Percentiles rank a stretch among this genome's conserved stretches.
phyloP scores from a whole-genome alignment of 1,140 invertebrate genomes.

The Papilio dardanus region DNA sequence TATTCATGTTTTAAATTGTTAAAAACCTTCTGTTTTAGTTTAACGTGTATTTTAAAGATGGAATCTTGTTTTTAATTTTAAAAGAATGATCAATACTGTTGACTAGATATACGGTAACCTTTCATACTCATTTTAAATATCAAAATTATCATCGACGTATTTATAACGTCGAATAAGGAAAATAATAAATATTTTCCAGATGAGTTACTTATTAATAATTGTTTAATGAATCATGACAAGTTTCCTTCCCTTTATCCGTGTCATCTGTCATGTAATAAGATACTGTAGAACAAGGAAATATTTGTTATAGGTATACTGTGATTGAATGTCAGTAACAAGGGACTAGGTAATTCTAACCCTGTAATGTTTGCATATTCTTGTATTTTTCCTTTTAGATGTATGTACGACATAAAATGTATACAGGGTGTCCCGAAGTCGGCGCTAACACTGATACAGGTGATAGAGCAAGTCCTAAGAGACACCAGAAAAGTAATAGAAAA shows the following conservation, averaged over 20 bases:
- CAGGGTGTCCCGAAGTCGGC: too few species aligned
- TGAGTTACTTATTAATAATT: not conserved
- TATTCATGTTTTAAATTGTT: not conserved
- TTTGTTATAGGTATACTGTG: not conserved
- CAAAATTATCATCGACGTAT: not conserved
- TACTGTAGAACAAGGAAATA: slow-evolving; percentile 25
- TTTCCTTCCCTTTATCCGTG: slow-evolving; percentile 12
- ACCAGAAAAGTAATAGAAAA: too few species aligned
- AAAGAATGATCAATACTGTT: not conserved
- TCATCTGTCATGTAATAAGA: slow-evolving; percentile 1
- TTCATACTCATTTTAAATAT: not conserved
- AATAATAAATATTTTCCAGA: not conserved
- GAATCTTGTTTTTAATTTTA: not conserved
- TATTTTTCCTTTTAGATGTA: too few species aligned
- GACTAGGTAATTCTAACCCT: not conserved
- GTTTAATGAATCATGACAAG: not conserved
- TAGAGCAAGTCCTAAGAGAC: too few species aligned
- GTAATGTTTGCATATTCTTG: not conserved
- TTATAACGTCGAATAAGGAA: too few species aligned
- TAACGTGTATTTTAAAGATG: not conserved
- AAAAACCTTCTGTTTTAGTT: too few species aligned
- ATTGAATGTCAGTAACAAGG: not conserved
- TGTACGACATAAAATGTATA: too few species aligned
- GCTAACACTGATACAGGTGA: too few species aligned
- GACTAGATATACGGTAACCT: not conserved